Conservation (phyloP, 2,888 invertebrate genomes). For the Aleiodes testaceus region DNA sequence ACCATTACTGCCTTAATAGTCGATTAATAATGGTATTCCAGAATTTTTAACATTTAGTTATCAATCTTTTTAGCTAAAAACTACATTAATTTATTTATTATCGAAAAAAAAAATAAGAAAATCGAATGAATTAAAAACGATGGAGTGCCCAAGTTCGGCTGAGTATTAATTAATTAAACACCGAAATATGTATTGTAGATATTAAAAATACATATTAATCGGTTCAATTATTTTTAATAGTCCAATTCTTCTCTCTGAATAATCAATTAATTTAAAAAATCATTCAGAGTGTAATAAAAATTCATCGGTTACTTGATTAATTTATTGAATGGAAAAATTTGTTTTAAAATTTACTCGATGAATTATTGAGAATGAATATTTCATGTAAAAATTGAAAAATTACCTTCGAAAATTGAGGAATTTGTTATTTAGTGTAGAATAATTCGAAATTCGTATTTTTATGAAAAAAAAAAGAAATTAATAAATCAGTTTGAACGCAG, state of each 20-base stretch:
- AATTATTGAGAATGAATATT: not conserved
- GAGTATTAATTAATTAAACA: slow-evolving; percentile 20
- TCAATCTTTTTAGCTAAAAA: slow-evolving; percentile 28
- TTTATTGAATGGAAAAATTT: not conserved
- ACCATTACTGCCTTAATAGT: slow-evolving; percentile 71
- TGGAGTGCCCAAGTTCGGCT: slow-evolving; percentile 11
- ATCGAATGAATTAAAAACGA: not conserved
- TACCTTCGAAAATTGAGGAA: slow-evolving; percentile 31
- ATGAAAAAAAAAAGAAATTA: slow-evolving; percentile 61
- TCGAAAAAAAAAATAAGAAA: slow-evolving; percentile 14
- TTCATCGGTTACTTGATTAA: not conserved
- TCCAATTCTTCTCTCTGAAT: not conserved
- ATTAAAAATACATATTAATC: slow-evolving; percentile 7
- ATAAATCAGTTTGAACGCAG: slow-evolving; percentile 23
- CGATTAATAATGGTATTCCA: slow-evolving; percentile 58
- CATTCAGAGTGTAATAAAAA: not conserved
- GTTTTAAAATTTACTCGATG: not conserved
- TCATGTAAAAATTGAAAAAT: slow-evolving; percentile 6
- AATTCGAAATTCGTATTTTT: slow-evolving; percentile 68
- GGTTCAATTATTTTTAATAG: slow-evolving; percentile 25
- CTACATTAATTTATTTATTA: slow-evolving; percentile 49
- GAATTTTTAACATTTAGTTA: slow-evolving; percentile 14
- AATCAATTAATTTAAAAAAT: not conserved
- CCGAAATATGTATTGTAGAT: slow-evolving; percentile 20
- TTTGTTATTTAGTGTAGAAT: slow-evolving; percentile 63